Conservation (phyloP, 2,113 vertebrate species). For the Pluvialis apricaria region DNA sequence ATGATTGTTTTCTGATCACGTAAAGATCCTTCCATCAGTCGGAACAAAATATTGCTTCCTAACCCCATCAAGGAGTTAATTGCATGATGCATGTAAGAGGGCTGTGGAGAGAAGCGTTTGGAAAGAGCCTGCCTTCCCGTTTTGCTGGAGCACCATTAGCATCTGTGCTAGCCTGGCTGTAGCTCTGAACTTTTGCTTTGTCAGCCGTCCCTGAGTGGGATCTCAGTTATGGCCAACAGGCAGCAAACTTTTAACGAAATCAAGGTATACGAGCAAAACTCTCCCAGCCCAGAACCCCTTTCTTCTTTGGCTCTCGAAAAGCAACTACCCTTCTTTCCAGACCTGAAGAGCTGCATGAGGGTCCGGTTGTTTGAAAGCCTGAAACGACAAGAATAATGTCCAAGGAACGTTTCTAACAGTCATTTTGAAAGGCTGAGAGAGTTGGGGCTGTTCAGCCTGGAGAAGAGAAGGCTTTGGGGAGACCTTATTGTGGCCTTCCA, state of each 20-base stretch:
- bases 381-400: not conserved
- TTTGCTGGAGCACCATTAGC: not conserved
- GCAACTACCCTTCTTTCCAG: not conserved
- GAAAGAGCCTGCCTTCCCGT: not conserved
- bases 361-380: not conserved
- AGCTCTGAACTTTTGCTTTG: not conserved
- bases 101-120: not conserved
- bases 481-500: too few relatives aligned
- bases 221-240: not conserved
- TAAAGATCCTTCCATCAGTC: not conserved
- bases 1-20: slow-evolving; percentile 8
- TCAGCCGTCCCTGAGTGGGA: not conserved
- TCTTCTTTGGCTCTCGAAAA: not conserved
- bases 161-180: not conserved
- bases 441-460: too few relatives aligned
- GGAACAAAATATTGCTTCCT: slow-evolving; percentile 27
- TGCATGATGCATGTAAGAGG: not conserved
- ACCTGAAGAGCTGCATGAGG: not conserved
- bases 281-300: not conserved
- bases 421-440: too few relatives aligned
- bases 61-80: slow-evolving; percentile 32
- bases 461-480: too few relatives aligned
- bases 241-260: not conserved
- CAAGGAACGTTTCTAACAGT: not conserved
- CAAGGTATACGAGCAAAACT: not conserved